Evolutionary conservation across 2,888 invertebrate genomes (phyloP), one percentile per base, ranked within the genome.

Genomic region (Epinotia nisella): DNA sequence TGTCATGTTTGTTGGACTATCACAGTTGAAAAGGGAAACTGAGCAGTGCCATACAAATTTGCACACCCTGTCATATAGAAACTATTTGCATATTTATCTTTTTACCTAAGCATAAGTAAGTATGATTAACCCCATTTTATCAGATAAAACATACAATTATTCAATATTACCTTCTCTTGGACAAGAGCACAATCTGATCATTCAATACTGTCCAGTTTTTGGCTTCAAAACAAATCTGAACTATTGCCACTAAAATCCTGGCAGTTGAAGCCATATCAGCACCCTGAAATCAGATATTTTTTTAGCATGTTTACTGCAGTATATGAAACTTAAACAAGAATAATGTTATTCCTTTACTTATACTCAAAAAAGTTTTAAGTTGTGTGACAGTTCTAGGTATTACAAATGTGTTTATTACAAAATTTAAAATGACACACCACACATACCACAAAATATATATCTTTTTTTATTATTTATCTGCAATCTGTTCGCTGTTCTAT

Each of bases 251-350:
- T 45, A 99, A 94, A 60, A 99, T 97, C 74, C 98, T 95, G 9
- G 98, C 97, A 64, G 99, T 99, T 0, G 99, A 99, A 70, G 96
- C 95, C 96, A 99, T 98, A 88, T 99, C 99, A 67, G 98, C 97
- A 67, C 98, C 97, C 97, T 97, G 81, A 53, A 88, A 87, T n/a
- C 7, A n/a, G 24, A 45, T 11, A 39, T 10, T 10, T n/a, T 58
- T 55, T 58, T 17, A 56, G 7, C 74, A 71, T 75, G 56, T 15
- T 11, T 15, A 35, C 41, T n/a, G 21, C 21, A 41, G n/a, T 17
- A n/a, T 53, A 17, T 13, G 11, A 2, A 15, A 2, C 21, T 24
- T 29, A 29, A 5, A 7, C 29, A 5, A 29, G 7, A 29, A 29
- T 7, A 0, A 29, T 7, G 7, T 29, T 7, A 29, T 4, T 7